phyloP scores from a whole-genome alignment of 2,113 vertebrate genomes.

The Coptodon bakossiorum region DNA sequence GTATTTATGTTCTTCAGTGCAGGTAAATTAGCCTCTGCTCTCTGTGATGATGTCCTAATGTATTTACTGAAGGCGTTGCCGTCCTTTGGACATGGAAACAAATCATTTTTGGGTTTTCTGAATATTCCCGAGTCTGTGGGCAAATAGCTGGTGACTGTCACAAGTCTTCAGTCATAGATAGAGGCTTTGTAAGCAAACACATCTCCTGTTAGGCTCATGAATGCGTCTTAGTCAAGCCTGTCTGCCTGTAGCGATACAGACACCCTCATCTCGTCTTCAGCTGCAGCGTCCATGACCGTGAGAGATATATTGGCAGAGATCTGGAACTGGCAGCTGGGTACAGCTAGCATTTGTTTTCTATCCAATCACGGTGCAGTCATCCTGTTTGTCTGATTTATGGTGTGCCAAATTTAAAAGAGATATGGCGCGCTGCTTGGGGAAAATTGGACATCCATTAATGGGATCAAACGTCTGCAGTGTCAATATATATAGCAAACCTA shows the following conservation, averaged over 20 bases:
- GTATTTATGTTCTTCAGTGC: neutral
- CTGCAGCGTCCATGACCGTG: neutral
- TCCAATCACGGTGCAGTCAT: neutral
- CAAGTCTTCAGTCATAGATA: rapidly evolving
- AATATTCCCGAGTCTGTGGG: neutral
- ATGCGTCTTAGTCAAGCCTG: neutral
- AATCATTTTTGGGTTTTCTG: neutral
- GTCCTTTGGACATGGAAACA: neutral
- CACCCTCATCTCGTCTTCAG: neutral
- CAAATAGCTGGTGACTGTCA: neutral
- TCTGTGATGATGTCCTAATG: neutral
- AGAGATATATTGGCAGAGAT: neutral
- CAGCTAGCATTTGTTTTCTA: neutral
- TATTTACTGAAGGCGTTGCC: neutral
- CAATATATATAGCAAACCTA: neutral
- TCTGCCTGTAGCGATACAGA: neutral
- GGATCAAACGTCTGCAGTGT: neutral
- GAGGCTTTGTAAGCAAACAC: neutral
- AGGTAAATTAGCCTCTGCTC: neutral
- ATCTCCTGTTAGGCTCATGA: neutral
- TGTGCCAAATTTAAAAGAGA: neutral
- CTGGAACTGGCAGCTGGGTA: neutral
- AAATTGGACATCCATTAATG: slow-evolving; percentile 5
- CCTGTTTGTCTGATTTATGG: slow-evolving; percentile 6
- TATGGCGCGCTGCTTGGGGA: neutral